These are phyloP conservation scores for Dasysyrphus albostriatus DNA, from an alignment of 2,888 invertebrate species.

Conservation along the genomic window DNA sequence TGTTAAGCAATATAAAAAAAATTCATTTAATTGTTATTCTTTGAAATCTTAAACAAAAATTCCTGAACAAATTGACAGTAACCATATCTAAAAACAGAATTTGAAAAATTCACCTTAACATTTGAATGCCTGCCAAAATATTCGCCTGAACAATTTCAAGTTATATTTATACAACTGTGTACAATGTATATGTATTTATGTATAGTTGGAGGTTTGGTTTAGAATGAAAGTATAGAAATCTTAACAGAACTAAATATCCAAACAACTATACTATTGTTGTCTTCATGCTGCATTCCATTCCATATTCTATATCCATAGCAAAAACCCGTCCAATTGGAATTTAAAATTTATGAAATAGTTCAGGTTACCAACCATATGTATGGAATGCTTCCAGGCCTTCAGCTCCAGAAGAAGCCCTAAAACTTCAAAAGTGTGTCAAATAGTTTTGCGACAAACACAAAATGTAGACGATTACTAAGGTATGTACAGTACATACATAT, in stretches of 20 bases:
- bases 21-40: too few relatives aligned
- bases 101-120: slow-evolving; percentile 1
- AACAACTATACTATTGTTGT: slow-evolving; percentile 28
- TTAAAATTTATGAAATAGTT: slow-evolving; percentile 72
- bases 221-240: slow-evolving; percentile 1
- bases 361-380: slow-evolving; percentile 49
- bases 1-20: too few relatives aligned
- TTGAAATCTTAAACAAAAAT: too few relatives aligned
- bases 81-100: background rate
- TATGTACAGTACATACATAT: background rate
- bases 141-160: slow-evolving; percentile 27
- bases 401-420: slow-evolving; percentile 5
- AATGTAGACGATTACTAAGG: slow-evolving; percentile 51
- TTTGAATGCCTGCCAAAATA: slow-evolving; percentile 9
- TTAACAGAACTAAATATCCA: background rate
- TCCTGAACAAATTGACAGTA: too few relatives aligned
- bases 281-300: slow-evolving; percentile 18
- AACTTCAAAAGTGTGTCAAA: slow-evolving; percentile 71
- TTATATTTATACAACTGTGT: background rate
- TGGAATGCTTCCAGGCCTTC: slow-evolving; percentile 50
- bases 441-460: slow-evolving; percentile 66
- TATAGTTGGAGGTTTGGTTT: background rate
- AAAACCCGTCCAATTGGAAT: slow-evolving; percentile 59
- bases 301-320: slow-evolving; percentile 22
- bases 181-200: too few relatives aligned